Conservation (phyloP, 2,888 invertebrate genomes). For the Scaptodrosophila latifasciaeformis region DNA sequence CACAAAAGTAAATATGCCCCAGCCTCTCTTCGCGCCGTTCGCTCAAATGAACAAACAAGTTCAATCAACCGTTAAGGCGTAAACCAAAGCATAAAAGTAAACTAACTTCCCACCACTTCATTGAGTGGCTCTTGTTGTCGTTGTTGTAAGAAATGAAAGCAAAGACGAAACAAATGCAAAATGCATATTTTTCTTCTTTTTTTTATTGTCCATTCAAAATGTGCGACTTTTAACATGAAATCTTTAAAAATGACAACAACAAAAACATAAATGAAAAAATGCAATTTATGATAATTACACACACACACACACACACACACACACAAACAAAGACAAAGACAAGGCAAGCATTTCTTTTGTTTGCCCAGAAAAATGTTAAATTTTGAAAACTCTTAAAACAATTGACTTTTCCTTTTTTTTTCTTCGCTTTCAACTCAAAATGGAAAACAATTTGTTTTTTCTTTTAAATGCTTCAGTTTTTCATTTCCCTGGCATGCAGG, state of each 20-base stretch:
- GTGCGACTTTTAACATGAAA: slow-evolving; percentile 59
- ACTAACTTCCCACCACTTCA: background rate
- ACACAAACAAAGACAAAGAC: background rate
- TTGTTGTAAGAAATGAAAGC: slow-evolving; percentile 38
- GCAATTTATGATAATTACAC: slow-evolving; percentile 63
- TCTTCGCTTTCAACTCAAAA: too few species aligned
- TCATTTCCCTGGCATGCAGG: slow-evolving; percentile 1
- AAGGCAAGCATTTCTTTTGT: too few species aligned
- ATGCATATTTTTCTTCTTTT: slow-evolving; percentile 39
- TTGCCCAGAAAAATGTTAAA: slow-evolving; percentile 3
- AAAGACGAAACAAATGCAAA: slow-evolving; percentile 31
- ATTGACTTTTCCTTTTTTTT: slow-evolving; percentile 61
- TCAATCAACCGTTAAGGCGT: slow-evolving; percentile 65
- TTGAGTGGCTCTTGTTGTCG: background rate
- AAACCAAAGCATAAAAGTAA: slow-evolving; percentile 35
- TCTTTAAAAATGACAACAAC: slow-evolving; percentile 9
- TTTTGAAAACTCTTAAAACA: slow-evolving; percentile 40
- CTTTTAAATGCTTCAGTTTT: background rate
- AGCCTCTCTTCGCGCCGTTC: slow-evolving; percentile 10
- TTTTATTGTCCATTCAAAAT: slow-evolving; percentile 38
- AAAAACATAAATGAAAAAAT: slow-evolving; percentile 40
- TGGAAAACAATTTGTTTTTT: background rate
- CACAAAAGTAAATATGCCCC: slow-evolving; percentile 16
- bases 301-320: slow-evolving; percentile 35
- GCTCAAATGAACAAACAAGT: slow-evolving; percentile 37